These are phyloP conservation scores for Brachyalestes nurse DNA, from an alignment of 2,797 vertebrate genomes.

Conservation along the genomic window DNA sequence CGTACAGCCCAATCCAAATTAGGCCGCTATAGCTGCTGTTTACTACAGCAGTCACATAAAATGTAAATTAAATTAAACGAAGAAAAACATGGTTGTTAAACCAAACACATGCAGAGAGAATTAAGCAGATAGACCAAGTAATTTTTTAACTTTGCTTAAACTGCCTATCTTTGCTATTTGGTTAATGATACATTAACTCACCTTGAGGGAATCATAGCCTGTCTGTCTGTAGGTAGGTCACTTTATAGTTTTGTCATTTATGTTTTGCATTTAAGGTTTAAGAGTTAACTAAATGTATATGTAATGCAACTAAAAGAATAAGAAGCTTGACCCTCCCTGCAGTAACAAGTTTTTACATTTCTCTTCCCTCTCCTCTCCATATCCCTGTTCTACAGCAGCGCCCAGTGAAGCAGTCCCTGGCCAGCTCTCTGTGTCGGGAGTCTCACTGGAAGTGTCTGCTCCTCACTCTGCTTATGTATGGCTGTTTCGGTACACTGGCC, in stretches of 20 bases:
- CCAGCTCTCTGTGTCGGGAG: conserved; percentile 87
- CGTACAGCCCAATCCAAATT: conserved; percentile 62
- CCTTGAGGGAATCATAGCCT: not conserved
- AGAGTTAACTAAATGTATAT: too few species aligned
- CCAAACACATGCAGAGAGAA: not conserved
- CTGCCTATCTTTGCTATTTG: not conserved
- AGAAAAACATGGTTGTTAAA: too few species aligned
- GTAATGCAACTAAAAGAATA: too few species aligned
- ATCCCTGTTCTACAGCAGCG: conserved; percentile 69
- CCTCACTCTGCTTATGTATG: conserved; percentile 88
- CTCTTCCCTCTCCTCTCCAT: conserved; percentile 8
- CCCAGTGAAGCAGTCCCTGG: conserved; percentile 87
- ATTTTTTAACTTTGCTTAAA: not conserved
- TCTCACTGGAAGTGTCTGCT: conserved; percentile 94
- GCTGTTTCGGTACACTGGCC: conserved; percentile 83
- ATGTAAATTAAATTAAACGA: too few species aligned
- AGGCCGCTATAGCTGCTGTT: not conserved
- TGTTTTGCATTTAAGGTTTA: not conserved
- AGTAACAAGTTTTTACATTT: not conserved
- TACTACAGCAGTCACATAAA: not conserved
- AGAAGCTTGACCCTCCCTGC: too few species aligned
- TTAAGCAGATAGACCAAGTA: not conserved
- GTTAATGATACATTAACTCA: not conserved
- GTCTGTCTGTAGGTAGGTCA: too few species aligned
- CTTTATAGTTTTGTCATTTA: not conserved